Evolutionary conservation across 2,888 invertebrate genomes (phyloP).

Genomic region (Catocala nupta): DNA sequence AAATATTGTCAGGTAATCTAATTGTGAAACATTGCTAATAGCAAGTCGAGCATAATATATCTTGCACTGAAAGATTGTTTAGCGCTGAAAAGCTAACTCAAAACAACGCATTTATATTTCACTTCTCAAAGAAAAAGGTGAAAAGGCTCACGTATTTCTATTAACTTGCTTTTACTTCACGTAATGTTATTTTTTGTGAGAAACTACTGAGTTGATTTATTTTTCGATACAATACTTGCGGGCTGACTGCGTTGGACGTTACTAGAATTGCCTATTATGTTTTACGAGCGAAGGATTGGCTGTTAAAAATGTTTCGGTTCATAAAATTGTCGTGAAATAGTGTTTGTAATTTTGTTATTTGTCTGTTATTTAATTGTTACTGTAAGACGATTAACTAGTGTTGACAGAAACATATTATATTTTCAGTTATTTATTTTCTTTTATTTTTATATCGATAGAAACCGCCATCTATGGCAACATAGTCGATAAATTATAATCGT

Average conservation of each 20-base stretch:
- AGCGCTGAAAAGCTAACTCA: conserved; percentile 5
- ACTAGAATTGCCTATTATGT: conserved; percentile 48
- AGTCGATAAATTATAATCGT: too few species aligned
- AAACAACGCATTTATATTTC: conserved; percentile 23
- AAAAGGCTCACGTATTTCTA: conserved; percentile 48
- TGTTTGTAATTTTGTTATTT: conserved; percentile 11
- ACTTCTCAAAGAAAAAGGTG: conserved; percentile 35
- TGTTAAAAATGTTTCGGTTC: conserved; percentile 29
- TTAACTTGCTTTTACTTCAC: conserved; percentile 32
- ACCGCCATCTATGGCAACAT: too few species aligned
- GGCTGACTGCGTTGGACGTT: conserved; percentile 43
- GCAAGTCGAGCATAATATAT: too few species aligned
- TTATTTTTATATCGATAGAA: too few species aligned
- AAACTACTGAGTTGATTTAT: conserved; percentile 41
- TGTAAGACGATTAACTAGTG: not conserved
- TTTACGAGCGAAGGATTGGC: conserved; percentile 23
- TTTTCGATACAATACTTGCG: conserved; percentile 47
- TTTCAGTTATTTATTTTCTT: too few species aligned
- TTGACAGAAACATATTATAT: not conserved
- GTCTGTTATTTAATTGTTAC: conserved; percentile 9
- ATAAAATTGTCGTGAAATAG: conserved; percentile 28
- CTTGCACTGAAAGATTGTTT: too few species aligned
- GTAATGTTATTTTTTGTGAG: conserved; percentile 45
- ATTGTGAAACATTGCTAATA: too few species aligned
- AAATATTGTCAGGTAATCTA: too few species aligned